A percentile compares a stretch with the other conserved stretches of the same genome.
Evolutionary conservation across 2,113 vertebrate genomes (phyloP).

Genomic region (Motacilla alba): DNA sequence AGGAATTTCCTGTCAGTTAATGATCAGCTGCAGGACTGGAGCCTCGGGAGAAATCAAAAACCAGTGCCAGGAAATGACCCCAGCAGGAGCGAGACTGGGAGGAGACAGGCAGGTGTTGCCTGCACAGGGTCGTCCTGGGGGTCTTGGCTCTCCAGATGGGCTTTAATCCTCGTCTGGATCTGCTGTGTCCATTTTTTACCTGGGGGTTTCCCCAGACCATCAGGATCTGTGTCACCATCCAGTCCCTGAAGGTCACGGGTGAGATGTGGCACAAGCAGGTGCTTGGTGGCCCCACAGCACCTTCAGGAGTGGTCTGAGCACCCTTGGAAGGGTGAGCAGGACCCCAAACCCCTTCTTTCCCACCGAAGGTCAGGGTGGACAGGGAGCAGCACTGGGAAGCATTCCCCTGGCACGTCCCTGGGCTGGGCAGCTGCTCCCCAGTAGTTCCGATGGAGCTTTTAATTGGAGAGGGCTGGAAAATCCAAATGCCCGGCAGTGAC

Average conservation of each 20-base stretch:
- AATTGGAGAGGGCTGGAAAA: conserved; percentile 36
- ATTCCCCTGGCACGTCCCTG: not conserved
- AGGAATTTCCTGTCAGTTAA: conserved; percentile 63
- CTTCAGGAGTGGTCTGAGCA: not conserved
- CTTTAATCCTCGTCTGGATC: accelerated
- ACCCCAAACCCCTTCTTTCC: not conserved
- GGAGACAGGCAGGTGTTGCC: not conserved
- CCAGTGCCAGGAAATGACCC: not conserved
- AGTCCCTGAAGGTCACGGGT: not conserved
- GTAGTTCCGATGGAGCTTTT: not conserved
- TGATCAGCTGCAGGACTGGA: conserved; percentile 29
- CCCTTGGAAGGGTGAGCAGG: accelerated
- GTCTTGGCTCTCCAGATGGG: not conserved
- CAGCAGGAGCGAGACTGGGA: not conserved
- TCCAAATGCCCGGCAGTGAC: conserved; percentile 14
- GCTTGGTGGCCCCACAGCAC: not conserved
- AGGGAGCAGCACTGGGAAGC: not conserved
- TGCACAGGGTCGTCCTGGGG: accelerated
- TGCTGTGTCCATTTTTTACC: not conserved
- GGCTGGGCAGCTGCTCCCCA: not conserved
- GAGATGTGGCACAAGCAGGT: not conserved
- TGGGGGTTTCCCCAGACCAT: accelerated
- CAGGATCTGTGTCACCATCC: accelerated
- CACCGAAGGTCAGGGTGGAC: accelerated
- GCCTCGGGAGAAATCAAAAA: not conserved